Percentiles rank a stretch among this genome's conserved stretches.
phyloP scores from a whole-genome alignment of 2,113 vertebrate species.

The Numenius arquata region DNA sequence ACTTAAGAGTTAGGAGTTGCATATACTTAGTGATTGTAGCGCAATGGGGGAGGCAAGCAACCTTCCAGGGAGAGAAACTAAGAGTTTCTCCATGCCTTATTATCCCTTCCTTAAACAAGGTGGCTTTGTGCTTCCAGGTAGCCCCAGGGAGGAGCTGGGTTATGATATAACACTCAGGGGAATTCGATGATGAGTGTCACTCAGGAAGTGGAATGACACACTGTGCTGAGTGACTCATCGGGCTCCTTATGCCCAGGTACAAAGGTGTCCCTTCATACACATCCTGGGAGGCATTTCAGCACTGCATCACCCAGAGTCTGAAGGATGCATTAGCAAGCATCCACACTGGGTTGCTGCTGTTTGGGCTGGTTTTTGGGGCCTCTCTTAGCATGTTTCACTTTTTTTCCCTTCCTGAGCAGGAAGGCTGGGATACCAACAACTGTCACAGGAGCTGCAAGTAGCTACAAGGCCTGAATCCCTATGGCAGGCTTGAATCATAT shows the following conservation, averaged over 20 bases:
- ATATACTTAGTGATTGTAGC: neutral
- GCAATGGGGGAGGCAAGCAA: neutral
- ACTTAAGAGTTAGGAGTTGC: neutral
- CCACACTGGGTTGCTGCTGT: neutral
- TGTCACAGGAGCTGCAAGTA: neutral
- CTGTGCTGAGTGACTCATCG: neutral
- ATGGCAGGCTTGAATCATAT: neutral
- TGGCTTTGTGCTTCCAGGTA: neutral
- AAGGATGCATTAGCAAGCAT: neutral
- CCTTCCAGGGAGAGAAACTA: neutral
- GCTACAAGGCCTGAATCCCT: neutral
- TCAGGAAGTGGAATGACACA: neutral
- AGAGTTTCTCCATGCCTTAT: neutral
- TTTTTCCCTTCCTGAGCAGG: neutral
- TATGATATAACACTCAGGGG: neutral
- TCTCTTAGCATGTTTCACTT: neutral
- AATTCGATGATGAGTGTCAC: neutral
- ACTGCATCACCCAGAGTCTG: neutral
- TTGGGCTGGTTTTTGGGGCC: neutral
- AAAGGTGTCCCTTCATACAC: neutral
- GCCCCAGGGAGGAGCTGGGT: neutral
- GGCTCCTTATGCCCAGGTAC: neutral
- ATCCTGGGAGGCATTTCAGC: neutral
- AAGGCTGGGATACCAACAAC: neutral
- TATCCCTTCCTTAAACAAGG: neutral